Evolutionary conservation across 2,888 invertebrate species (phyloP), one percentile per base, ranked within the genome.

Genomic region (Chelonus formosanus): DNA sequence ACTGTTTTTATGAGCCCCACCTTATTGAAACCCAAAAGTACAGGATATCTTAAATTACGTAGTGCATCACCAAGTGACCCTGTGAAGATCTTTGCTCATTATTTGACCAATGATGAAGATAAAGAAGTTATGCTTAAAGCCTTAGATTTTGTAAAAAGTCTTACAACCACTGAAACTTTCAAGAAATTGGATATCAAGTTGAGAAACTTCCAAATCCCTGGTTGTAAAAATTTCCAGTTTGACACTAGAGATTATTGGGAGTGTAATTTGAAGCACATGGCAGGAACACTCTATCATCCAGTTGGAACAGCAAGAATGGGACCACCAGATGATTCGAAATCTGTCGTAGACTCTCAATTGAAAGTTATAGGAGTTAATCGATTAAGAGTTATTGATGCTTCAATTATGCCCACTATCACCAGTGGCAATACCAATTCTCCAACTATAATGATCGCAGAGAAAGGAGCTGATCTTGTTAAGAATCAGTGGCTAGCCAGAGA

Each of bases 361-460:
- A 86, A 83, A 40, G 89, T 90, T 0, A 85, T 86, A 31, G 87
- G 87, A 0, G 79, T 89, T 0, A 72, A 85, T 67, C 84, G 86
- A 0, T 73, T 91, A 3, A 83, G 90, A 63, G 89, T 90, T 0
- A 85, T 88, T n/a, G 90, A 90, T 76, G 89, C 88, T 0, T 90
- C 90, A 77, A 85, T 90, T 34, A 90, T 91, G 89, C 90, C 90
- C 0, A 85, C 77, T 8, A 86, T 90, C 67, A 86, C 88, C 0
- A 87, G 88, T 52, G 90, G 88, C 0, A 90, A 90, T 70, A 90
- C 88, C 0, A 88, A 90, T 74, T 89, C 89, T 0, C 87, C 90
- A 0, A 82, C 85, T 4, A 87, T 90, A 54, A 90, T 90, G 90
- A 89, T 90, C 63, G 90, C 86, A 0, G 90, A 90, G 74, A 90